A percentile compares a stretch with the other conserved stretches of the same genome.
Evolutionary conservation across 2,113 vertebrate species (phyloP).

Genomic region (Illadopsis cleaveri): DNA sequence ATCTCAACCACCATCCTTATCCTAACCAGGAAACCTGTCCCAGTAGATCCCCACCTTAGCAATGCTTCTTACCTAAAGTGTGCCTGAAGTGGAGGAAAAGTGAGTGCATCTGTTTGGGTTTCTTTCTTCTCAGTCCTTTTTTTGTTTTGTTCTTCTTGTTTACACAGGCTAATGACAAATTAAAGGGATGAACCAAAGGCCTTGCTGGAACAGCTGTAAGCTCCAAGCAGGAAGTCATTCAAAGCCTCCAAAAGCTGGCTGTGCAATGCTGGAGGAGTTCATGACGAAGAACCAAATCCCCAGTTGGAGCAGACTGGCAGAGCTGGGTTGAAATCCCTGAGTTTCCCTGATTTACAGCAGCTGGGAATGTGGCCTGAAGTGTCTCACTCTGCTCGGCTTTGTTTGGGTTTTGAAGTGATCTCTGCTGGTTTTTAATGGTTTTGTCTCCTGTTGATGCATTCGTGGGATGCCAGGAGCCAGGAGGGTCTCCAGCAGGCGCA

Average conservation of each 20-base stretch:
- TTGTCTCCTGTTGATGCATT: background rate
- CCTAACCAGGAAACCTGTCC: background rate
- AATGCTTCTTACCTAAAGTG: background rate
- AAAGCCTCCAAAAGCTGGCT: conserved; percentile 23
- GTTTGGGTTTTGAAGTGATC: conserved; percentile 50
- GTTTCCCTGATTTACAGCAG: conserved; percentile 14
- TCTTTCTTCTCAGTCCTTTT: background rate
- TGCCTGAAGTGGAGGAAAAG: background rate
- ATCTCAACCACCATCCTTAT: background rate
- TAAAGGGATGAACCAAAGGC: conserved; percentile 33
- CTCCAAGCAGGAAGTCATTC: conserved; percentile 32
- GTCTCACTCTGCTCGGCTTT: background rate
- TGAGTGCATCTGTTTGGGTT: background rate
- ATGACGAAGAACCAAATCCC: conserved; percentile 29
- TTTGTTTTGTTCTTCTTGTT: background rate
- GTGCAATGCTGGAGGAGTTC: conserved; percentile 39
- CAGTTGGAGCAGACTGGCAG: conserved; percentile 19
- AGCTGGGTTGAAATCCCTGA: background rate
- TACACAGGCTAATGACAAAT: conserved; percentile 39
- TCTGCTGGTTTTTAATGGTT: conserved; percentile 47
- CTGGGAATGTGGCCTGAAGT: background rate
- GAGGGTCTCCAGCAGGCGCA: conserved; percentile 11
- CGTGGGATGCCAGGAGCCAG: background rate
- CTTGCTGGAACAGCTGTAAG: conserved; percentile 55
- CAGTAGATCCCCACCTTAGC: background rate